A percentile compares a stretch with the other conserved stretches of the same genome.
Evolutionary conservation across 2,888 invertebrate genomes (phyloP).

Genomic region (Chrysolina americana): DNA sequence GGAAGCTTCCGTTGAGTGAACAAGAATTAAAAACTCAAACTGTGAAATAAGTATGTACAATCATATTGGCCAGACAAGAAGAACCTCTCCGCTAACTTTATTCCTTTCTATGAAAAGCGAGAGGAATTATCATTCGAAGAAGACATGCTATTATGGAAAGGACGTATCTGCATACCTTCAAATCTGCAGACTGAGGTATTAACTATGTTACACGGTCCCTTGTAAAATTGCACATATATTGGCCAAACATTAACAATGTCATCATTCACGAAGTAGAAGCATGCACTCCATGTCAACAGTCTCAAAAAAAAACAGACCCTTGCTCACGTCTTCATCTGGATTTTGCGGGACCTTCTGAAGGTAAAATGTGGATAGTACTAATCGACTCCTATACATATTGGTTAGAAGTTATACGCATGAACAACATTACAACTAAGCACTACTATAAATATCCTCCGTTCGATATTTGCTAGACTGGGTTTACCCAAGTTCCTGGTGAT

Average conservation of each 20-base stretch:
- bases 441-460: conserved; percentile 41
- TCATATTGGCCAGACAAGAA: too few relatives aligned
- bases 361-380: conserved; percentile 56
- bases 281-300: conserved; percentile 45
- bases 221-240: conserved; percentile 41
- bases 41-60: too few relatives aligned
- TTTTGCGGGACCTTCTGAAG: conserved; percentile 44
- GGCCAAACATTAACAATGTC: conserved; percentile 48
- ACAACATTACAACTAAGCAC: conserved; percentile 42
- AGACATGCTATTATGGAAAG: too few relatives aligned
- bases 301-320: conserved; percentile 40
- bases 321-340: conserved; percentile 47
- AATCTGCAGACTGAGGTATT: too few relatives aligned
- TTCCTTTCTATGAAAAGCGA: too few relatives aligned
- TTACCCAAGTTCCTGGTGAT: conserved; percentile 56
- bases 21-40: too few relatives aligned
- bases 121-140: too few relatives aligned
- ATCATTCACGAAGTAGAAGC: conserved; percentile 34
- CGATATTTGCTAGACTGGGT: conserved; percentile 51
- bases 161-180: too few relatives aligned
- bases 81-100: too few relatives aligned
- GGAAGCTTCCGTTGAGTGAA: too few relatives aligned
- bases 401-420: conserved; percentile 43
- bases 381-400: conserved; percentile 40
- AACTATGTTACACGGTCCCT: too few relatives aligned